Conservation (phyloP, 2,888 invertebrate genomes). For the Andrena minutula region DNA sequence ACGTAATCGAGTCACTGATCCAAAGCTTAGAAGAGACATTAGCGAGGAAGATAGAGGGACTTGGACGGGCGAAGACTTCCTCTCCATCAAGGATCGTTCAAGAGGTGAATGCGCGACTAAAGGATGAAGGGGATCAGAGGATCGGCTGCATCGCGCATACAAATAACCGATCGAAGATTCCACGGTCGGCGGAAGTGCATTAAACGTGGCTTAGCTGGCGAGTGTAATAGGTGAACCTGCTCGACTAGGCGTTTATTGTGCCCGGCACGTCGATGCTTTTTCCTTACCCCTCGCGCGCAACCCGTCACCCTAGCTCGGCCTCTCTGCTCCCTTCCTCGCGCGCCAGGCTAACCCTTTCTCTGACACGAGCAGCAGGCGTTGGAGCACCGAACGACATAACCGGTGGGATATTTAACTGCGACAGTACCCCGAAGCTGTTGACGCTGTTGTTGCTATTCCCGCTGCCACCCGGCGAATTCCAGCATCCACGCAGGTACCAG, state of each 20-base stretch:
- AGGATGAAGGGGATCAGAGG: constrained; percentile 66
- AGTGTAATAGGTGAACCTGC: constrained; percentile 76
- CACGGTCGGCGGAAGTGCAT: constrained; percentile 75
- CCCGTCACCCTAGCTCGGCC: not conserved
- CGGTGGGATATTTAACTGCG: constrained; percentile 56
- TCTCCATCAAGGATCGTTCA: constrained; percentile 67
- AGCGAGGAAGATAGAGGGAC: constrained; percentile 28
- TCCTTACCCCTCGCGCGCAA: constrained; percentile 23
- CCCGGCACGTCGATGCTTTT: constrained; percentile 71
- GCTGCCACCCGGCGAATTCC: constrained; percentile 21
- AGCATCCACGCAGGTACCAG: constrained; percentile 38
- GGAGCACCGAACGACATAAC: constrained; percentile 35
- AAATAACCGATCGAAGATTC: constrained; percentile 73
- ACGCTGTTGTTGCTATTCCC: constrained; percentile 42
- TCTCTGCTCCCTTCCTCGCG: not conserved
- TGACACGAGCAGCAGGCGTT: constrained; percentile 16
- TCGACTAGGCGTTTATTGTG: constrained; percentile 74
- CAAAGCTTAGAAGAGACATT: constrained; percentile 37
- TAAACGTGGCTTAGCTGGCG: constrained; percentile 75
- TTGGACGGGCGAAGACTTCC: constrained; percentile 52
- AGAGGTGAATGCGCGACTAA: constrained; percentile 57
- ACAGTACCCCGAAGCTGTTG: constrained; percentile 20
- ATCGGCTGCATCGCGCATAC: constrained; percentile 70
- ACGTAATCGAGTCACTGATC: constrained; percentile 20
- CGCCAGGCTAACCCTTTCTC: constrained; percentile 54